Conservation (phyloP, 2,888 invertebrate genomes). For the Pediacus dermestoides region DNA sequence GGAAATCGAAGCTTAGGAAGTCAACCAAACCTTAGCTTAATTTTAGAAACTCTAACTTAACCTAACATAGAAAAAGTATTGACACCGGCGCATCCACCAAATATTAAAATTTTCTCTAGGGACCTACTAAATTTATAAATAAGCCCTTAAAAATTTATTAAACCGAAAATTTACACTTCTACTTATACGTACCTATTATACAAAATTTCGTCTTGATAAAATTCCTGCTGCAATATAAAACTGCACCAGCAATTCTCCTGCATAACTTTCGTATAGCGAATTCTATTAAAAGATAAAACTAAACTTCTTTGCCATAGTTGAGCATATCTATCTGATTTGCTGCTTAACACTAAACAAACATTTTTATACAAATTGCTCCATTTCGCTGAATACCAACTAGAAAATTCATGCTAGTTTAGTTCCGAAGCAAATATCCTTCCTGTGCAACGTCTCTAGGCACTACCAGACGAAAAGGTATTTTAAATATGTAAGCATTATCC, state of each 20-base stretch:
- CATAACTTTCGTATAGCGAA: constrained; percentile 9
- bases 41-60: no score
- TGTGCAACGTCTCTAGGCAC: not conserved
- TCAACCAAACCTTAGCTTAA: no score
- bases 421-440: constrained; percentile 8
- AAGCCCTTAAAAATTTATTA: no score
- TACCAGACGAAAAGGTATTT: constrained; percentile 9
- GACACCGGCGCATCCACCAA: no score
- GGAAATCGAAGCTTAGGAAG: not conserved
- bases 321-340: constrained; percentile 11
- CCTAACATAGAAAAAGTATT: no score
- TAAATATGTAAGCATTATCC: constrained; percentile 9
- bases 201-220: no score
- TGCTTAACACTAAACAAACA: constrained; percentile 18
- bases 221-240: no score
- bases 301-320: not conserved
- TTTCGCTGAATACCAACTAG: constrained; percentile 8
- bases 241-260: no score
- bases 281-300: constrained; percentile 17
- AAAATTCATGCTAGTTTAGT: constrained; percentile 9
- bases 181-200: no score
- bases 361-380: constrained; percentile 19
- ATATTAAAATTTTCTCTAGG: no score
- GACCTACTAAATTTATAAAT: no score
- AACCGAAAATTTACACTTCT: no score